A percentile compares a stretch with the other conserved stretches of the same genome.
Evolutionary conservation across 2,888 invertebrate species (phyloP).

Genomic region (Tipula lateralis): DNA sequence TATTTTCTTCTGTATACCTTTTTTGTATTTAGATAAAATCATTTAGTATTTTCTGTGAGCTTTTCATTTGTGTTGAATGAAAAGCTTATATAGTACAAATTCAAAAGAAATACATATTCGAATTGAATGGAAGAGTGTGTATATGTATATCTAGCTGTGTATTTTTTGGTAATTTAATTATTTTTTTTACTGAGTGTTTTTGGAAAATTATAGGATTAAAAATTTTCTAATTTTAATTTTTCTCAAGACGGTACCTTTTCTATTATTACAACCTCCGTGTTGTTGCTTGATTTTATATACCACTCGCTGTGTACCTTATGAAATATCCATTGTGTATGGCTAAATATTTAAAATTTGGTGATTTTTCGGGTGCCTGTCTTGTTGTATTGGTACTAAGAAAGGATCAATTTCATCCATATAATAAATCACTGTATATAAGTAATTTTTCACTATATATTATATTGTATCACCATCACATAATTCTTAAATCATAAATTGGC

Average conservation of each 20-base stretch:
- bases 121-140: not conserved
- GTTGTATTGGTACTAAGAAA: not conserved
- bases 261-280: not conserved
- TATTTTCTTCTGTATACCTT: not conserved
- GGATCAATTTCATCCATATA: not conserved
- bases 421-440: not conserved
- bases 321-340: not conserved
- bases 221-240: not conserved
- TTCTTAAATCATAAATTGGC: not conserved
- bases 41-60: not conserved
- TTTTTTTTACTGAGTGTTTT: not conserved
- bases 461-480: not conserved
- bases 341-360: not conserved
- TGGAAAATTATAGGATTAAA: not conserved
- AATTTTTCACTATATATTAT: not conserved
- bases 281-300: not conserved
- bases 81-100: not conserved
- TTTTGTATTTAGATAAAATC: not conserved
- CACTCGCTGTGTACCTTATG: not conserved
- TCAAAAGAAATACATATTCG: not conserved
- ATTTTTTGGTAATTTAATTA: not conserved
- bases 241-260: not conserved
- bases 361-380: not conserved
- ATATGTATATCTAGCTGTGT: too few species aligned
- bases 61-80: not conserved